Percentiles rank a stretch among this genome's conserved stretches.
Evolutionary conservation across 2,113 vertebrate genomes (phyloP).

Genomic region (Calyptommatus sinebrachiatus): DNA sequence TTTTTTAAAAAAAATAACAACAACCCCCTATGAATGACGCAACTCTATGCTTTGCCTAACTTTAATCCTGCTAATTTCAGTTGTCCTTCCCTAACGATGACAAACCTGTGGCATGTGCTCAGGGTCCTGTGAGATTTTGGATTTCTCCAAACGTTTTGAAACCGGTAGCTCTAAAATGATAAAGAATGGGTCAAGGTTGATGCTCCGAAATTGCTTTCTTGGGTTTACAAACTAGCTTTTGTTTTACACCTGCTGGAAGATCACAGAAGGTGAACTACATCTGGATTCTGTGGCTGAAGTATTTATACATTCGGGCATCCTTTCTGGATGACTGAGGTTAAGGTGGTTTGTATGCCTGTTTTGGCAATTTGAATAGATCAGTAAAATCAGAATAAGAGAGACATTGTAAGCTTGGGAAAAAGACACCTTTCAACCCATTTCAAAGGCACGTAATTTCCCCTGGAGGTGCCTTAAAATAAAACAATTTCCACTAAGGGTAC

Average conservation of each 20-base stretch:
- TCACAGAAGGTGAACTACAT: slow-evolving; percentile 5
- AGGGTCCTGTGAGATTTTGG: not conserved
- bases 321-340: slow-evolving; percentile 13
- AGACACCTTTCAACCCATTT: not conserved
- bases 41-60: no score
- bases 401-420: not conserved
- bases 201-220: not conserved
- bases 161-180: not conserved
- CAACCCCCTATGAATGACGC: no score
- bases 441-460: not conserved
- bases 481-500: not conserved
- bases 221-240: not conserved
- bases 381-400: not conserved
- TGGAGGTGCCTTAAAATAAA: slow-evolving; percentile 4
- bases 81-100: not conserved
- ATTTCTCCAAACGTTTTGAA: not conserved
- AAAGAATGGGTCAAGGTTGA: no score
- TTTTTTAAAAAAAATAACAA: no score
- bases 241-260: slow-evolving; percentile 10
- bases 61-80: not conserved
- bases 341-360: not conserved
- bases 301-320: slow-evolving; percentile 5
- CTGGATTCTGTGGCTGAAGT: not conserved
- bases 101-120: not conserved
- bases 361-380: not conserved